Evolutionary conservation across 1,140 invertebrate species (phyloP), one percentile per base, ranked within the genome.

Genomic region (Drosophila mojavensis): DNA sequence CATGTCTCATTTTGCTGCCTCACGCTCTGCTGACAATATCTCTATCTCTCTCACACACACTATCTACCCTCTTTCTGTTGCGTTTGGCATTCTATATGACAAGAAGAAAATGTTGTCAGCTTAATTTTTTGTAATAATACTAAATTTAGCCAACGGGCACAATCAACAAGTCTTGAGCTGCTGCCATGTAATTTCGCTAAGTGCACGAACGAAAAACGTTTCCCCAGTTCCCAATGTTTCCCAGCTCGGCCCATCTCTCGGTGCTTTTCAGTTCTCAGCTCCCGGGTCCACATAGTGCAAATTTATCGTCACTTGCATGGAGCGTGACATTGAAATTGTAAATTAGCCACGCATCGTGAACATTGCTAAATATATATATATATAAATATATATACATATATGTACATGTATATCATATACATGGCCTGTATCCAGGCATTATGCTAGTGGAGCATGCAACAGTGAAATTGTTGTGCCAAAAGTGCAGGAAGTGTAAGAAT

Each of bases 251-350:
- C 39, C 26, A 24, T 11, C 33, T 56, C 26, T 20, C 24, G 3
- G 33, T 26, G 39, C 24, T 30, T 67, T 33, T 33, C 30, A 50
- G 47, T 56, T 54, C 41, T 59, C 39, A 11, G 36, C 17, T 47
- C 43, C 43, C 43, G 26, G 54, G 63, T 33, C 70, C 26, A 60
- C 55, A 78, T 85, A 74, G 79, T 86, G 83, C 83, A 85, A 90
- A 90, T 90, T 90, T 90, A 90, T 90, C 86, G 86, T 80, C 80
- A 90, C 86, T 90, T 90, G 82, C 88, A 78, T 62, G 64, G 63
- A 88, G 86, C 86, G 86, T 90, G 86, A 90, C 86, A 90, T 90
- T 90, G 86, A 90, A 90, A 91, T 90, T 90, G 86, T 86, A 86
- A 90, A 90, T 90, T 86, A 86, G 74, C 76, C 75, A 71, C 74